Evolutionary conservation across 2,113 vertebrate species (phyloP).

Genomic region (Phainopepla nitens): DNA sequence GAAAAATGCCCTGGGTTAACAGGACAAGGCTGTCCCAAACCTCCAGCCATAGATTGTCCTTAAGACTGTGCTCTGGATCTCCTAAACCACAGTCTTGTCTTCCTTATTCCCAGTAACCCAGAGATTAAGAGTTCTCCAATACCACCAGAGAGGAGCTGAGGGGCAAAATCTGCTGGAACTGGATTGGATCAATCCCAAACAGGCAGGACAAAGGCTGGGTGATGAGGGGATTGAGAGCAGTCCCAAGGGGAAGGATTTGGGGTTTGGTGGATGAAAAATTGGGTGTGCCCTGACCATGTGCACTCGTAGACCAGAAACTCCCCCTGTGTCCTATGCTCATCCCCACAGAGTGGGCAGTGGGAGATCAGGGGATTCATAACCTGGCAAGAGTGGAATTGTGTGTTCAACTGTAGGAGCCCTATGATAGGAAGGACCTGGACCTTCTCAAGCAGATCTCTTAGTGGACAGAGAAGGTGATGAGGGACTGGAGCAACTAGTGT

Average conservation of each 20-base stretch:
- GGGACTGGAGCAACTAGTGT: neutral
- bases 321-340: neutral
- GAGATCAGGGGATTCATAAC: no score
- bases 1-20: rapidly evolving
- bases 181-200: neutral
- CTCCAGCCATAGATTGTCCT: neutral
- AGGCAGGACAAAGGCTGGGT: neutral
- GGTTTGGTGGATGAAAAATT: neutral
- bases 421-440: no score
- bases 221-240: neutral
- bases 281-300: rapidly evolving
- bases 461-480: neutral
- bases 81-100: neutral
- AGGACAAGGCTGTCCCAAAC: no score
- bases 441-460: neutral
- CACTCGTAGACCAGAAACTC: rapidly evolving
- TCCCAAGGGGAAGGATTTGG: neutral
- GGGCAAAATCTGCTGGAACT: no score
- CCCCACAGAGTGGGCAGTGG: rapidly evolving
- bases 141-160: neutral
- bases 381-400: neutral
- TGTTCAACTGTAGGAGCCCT: neutral
- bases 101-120: neutral
- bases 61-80: no score
- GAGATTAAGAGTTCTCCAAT: neutral